Conservation (phyloP, 2,888 invertebrate genomes). For the Stictocephala bisonia region DNA sequence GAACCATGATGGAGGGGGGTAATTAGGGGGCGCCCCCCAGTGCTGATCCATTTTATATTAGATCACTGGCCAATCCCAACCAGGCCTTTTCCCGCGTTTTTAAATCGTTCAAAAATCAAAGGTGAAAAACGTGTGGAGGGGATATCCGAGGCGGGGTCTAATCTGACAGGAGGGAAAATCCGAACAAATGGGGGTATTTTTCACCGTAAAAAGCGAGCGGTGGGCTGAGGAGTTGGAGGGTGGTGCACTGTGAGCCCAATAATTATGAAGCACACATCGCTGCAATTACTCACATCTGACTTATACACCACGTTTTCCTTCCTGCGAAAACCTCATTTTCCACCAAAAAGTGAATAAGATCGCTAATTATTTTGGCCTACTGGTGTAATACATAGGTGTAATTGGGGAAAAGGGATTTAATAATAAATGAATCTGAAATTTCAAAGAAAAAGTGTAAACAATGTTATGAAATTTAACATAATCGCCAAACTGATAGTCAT, state of each 20-base stretch:
- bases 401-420: background rate
- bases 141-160: constrained; percentile 46
- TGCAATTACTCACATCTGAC: constrained; percentile 57
- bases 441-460: background rate
- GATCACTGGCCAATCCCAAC: constrained; percentile 37
- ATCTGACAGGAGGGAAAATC: constrained; percentile 24
- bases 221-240: constrained; percentile 17
- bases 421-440: background rate
- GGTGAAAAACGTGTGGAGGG: constrained; percentile 29
- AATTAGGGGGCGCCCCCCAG: too few species aligned
- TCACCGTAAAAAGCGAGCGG: constrained; percentile 23
- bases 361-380: constrained; percentile 52
- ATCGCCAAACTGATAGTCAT: background rate
- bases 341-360: constrained; percentile 55
- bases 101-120: constrained; percentile 30
- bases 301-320: constrained; percentile 56
- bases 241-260: constrained; percentile 48
- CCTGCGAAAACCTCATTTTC: constrained; percentile 52
- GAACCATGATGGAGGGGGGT: too few species aligned
- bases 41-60: constrained; percentile 11
- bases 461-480: background rate
- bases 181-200: constrained; percentile 42
- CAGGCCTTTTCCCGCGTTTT: constrained; percentile 41
- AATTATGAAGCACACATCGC: constrained; percentile 49
- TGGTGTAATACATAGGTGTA: too few species aligned